Evolutionary conservation across 1,140 invertebrate genomes (phyloP), one percentile per base, ranked within the genome.

Genomic region (Bactericera cockerelli): DNA sequence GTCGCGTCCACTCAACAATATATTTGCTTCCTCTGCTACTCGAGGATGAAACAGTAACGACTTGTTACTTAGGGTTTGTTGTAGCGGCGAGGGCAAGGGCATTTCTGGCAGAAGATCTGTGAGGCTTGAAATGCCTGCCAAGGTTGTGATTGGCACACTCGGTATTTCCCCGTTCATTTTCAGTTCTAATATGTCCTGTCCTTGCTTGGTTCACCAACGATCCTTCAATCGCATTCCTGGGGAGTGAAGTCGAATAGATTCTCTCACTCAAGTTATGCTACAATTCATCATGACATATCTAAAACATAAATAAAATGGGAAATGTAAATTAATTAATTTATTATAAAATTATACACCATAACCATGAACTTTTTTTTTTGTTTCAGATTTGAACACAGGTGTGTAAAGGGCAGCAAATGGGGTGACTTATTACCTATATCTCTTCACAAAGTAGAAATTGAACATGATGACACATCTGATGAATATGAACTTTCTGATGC

Each of bases 101-200:
- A 98, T 83, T 76, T 96, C 91, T 68, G 90, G 88, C 70, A 97
- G 79, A 73, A 98, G 80, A 75, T 96, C 91, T 62, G 91, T 93
- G 61, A 96, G 81, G 79, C 92, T 95, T 73, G 92, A 86, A 71
- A 96, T 88, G 74, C 92, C 92, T 74, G 93, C 91, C 76, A 98
- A 80, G 70, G 92, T 97, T 73, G 90, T 96, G 71, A 97, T 93
- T 69, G 92, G 93, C 73, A 96, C 90, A 80, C 89, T 93, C 68
- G 91, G 90, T 73, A 93, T 86, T 82, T 94, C 91, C 76, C 90
- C 89, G 81, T 95, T 93, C 86, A 89, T 89, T 16, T 49, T 31
- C 28, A 31, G 4, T 31, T n/a, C n/a, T n/a, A n/a, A n/a, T n/a
- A n/a, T 31, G 28, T 4, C 13, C 28, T 31, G 16, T 13, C 57